These are phyloP conservation scores for Mesorhabditis sp. DNA, from an alignment of 2,888 invertebrate genomes.

Conservation along the genomic window DNA sequence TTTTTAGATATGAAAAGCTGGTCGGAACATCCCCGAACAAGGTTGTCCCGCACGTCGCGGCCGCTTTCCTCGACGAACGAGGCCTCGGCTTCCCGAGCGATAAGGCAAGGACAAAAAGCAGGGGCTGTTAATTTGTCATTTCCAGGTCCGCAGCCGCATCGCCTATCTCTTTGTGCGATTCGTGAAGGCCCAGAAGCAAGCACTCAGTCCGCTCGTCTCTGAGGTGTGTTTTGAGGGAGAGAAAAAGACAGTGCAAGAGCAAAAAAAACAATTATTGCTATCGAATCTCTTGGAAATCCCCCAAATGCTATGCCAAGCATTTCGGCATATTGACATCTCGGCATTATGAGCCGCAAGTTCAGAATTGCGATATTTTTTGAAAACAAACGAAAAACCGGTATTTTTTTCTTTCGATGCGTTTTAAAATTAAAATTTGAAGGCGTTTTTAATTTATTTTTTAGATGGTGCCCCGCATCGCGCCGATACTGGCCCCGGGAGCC, in stretches of 20 bases:
- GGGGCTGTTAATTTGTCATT: too few relatives aligned
- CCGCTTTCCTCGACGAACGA: conserved; percentile 31
- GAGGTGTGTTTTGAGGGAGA: conserved; percentile 17
- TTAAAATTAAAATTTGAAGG: background rate
- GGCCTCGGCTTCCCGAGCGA: background rate
- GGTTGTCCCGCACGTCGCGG: conserved; percentile 26
- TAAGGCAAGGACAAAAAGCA: background rate
- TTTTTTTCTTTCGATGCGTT: background rate
- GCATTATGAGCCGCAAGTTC: too few relatives aligned
- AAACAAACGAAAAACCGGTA: too few relatives aligned
- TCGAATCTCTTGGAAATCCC: background rate
- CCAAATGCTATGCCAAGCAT: too few relatives aligned
- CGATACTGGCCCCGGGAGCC: conserved; percentile 61
- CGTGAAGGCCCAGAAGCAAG: conserved; percentile 64
- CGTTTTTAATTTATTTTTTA: conserved; percentile 8
- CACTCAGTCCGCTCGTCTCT: conserved; percentile 31
- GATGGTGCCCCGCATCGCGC: conserved; percentile 63
- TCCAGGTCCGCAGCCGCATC: conserved; percentile 63
- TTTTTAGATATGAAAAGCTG: conserved; percentile 14
- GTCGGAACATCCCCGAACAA: conserved; percentile 11
- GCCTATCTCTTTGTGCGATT: conserved; percentile 66
- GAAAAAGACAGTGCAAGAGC: background rate
- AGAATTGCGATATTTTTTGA: too few relatives aligned
- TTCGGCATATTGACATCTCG: too few relatives aligned
- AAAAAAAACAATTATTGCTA: background rate